A percentile compares a stretch with the other conserved stretches of the same genome.
These are phyloP conservation scores for Drosophila bipectinata DNA, from an alignment of 1,140 invertebrate species.

Conservation along the genomic window DNA sequence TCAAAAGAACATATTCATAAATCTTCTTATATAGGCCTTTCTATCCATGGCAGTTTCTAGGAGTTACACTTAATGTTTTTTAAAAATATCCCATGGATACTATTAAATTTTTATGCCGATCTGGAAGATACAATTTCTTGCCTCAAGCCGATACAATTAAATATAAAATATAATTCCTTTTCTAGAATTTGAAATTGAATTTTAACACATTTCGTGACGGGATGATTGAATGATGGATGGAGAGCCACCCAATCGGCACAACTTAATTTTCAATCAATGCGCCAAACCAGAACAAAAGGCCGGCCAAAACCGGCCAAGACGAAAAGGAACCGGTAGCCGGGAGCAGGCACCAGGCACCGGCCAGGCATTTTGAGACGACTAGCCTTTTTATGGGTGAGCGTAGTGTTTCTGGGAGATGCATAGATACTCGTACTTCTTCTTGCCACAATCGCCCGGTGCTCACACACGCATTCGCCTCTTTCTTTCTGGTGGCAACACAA, in stretches of 20 bases:
- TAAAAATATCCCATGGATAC: too few relatives aligned
- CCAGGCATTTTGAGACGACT: conserved; percentile 15
- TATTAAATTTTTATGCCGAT: background rate
- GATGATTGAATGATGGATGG: conserved; percentile 17
- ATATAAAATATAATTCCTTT: background rate
- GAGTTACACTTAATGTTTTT: too few relatives aligned
- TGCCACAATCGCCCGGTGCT: conserved; percentile 4
- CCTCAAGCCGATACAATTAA: background rate
- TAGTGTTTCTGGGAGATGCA: conserved; percentile 39
- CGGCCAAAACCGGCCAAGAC: conserved; percentile 1
- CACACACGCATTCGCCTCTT: conserved; percentile 28
- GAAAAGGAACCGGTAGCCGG: conserved; percentile 48
- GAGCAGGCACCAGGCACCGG: background rate
- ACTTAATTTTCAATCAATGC: conserved; percentile 71
- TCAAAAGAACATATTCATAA: too few relatives aligned
- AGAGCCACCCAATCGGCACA: conserved; percentile 44
- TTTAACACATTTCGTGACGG: conserved; percentile 28
- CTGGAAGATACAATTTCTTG: background rate
- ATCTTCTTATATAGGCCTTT: too few relatives aligned
- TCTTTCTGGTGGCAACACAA: conserved; percentile 14
- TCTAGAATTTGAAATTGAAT: conserved; percentile 53
- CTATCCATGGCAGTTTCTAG: too few relatives aligned
- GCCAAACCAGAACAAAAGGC: conserved; percentile 32
- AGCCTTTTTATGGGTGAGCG: conserved; percentile 41
- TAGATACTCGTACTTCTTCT: conserved; percentile 5